Evolutionary conservation across 2,888 invertebrate genomes (phyloP).

Genomic region (Drosophila algonquin): DNA sequence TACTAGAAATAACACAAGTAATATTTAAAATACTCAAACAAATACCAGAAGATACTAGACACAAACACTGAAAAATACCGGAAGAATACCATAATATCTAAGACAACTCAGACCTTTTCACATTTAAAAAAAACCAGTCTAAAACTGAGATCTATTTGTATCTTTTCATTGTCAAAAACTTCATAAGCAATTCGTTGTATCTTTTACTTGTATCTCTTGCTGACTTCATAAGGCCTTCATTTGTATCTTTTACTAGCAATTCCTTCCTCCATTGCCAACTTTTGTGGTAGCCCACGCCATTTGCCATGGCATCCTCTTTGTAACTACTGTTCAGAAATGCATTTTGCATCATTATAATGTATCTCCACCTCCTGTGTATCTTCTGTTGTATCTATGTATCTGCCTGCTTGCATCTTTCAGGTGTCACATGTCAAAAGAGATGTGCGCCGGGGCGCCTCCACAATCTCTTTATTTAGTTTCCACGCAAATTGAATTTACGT

Average conservation of each 20-base stretch:
- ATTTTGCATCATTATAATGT: slow-evolving; percentile 46
- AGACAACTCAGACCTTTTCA: no score
- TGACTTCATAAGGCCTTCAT: not conserved
- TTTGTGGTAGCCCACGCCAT: not conserved
- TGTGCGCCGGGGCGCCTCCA: slow-evolving; percentile 44
- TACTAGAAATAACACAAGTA: no score
- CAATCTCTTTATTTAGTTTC: slow-evolving; percentile 39
- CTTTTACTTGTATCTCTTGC: not conserved
- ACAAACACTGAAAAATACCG: no score
- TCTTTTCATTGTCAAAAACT: not conserved
- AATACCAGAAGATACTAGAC: no score
- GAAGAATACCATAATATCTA: not conserved
- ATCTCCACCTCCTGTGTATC: not conserved
- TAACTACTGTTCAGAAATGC: slow-evolving; percentile 37
- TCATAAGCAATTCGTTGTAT: not conserved
- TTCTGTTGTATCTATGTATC: not conserved
- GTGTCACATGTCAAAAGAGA: slow-evolving; percentile 68
- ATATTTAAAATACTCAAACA: no score
- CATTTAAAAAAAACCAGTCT: not conserved
- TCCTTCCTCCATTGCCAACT: not conserved
- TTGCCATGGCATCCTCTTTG: slow-evolving; percentile 14
- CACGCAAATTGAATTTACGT: slow-evolving; percentile 67
- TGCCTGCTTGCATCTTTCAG: slow-evolving; percentile 48
- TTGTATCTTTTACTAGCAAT: no score
- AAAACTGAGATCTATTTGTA: not conserved